These are phyloP conservation scores for Drosophila ustulata DNA, from an alignment of 2,888 invertebrate genomes.

Conservation along the genomic window DNA sequence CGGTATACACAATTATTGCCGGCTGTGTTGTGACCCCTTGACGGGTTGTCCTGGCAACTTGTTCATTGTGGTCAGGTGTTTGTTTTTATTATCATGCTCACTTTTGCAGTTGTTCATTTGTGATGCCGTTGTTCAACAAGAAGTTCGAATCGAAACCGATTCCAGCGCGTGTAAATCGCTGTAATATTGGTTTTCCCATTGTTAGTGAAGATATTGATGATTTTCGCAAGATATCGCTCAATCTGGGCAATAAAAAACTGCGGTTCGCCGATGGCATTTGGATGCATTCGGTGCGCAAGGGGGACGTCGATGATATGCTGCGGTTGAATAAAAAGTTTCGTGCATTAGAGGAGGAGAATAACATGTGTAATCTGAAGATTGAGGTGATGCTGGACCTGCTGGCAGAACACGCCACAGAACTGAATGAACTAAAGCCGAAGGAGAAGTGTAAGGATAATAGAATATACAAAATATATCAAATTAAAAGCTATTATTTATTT, in stretches of 20 bases:
- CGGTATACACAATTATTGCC: conserved; percentile 13
- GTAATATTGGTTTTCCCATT: conserved; percentile 80
- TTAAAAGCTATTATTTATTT: neutral
- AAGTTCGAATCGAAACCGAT: conserved; percentile 84
- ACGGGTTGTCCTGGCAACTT: conserved; percentile 51
- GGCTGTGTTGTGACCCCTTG: conserved; percentile 34
- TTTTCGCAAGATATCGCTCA: conserved; percentile 79
- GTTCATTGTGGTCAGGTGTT: conserved; percentile 30
- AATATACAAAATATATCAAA: neutral
- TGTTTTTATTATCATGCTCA: neutral
- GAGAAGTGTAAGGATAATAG: conserved; percentile 49
- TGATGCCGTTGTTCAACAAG: conserved; percentile 84
- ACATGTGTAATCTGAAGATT: conserved; percentile 83
- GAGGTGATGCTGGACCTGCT: conserved; percentile 84
- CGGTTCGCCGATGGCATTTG: conserved; percentile 84
- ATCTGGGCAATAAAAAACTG: conserved; percentile 82
- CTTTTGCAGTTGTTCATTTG: conserved; percentile 12
- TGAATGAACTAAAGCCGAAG: conserved; percentile 71
- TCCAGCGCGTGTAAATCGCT: conserved; percentile 77
- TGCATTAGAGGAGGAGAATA: conserved; percentile 83
- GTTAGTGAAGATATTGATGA: conserved; percentile 83
- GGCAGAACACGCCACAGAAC: conserved; percentile 82
- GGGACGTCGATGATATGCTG: conserved; percentile 78
- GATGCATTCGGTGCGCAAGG: conserved; percentile 79
- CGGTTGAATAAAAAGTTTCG: conserved; percentile 80